Base-by-base conservation (phyloP, 2,888 invertebrate species). In the Scaptodrosophila latifasciaeformis region DNA sequence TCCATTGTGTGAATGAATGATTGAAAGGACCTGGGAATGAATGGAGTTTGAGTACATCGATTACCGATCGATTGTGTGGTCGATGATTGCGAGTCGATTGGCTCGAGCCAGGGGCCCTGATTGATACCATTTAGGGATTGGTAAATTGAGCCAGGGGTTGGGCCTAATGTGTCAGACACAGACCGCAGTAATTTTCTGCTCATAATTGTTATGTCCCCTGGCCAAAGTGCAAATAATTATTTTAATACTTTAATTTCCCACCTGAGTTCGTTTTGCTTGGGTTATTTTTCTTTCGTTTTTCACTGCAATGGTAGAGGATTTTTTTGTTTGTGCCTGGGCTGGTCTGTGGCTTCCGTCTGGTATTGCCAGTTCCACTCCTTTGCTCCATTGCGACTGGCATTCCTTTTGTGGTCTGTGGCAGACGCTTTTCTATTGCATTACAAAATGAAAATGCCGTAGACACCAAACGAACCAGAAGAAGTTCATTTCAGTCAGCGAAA, bases 231-330 rank as follows among this genome's bases (percentile, higher is more conserved):
- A 60, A 66, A 71, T 49, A 67, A 70, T 66, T 70, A 71, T 60
- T 62, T 61, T 66, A 75, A 76, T 75, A 66, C 77, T 66, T 74
- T 75, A 64, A 76, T 74, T 76, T 76, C 74, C 74, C 75, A 75
- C 77, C 77, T 75, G 75, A 76, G 71, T 57, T 71, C 71, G 60
- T 61, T 57, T 67, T 48, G n/a, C n/a, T 37, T 40, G 21, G 44
- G 12, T 35, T 27, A 13, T 2, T 24, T 9, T 13, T 15, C 48
- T 7, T 44, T 29, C 49, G 49, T 37, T 49, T 45, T 47, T 34
- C 15, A 4, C 30, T 30, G 12, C n/a, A 1, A 30, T 49, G n/a
- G n/a, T n/a, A n/a, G n/a, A n/a, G n/a, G n/a, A n/a, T 56, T 59
- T 54, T 54, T 56, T 29, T 50, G 37, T n/a, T 45, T 17, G 13